These are phyloP conservation scores for Ephydatia muelleri DNA, from an alignment of 37 sponge, comb jelly and placozoan genomes.

Conservation along the genomic window DNA sequence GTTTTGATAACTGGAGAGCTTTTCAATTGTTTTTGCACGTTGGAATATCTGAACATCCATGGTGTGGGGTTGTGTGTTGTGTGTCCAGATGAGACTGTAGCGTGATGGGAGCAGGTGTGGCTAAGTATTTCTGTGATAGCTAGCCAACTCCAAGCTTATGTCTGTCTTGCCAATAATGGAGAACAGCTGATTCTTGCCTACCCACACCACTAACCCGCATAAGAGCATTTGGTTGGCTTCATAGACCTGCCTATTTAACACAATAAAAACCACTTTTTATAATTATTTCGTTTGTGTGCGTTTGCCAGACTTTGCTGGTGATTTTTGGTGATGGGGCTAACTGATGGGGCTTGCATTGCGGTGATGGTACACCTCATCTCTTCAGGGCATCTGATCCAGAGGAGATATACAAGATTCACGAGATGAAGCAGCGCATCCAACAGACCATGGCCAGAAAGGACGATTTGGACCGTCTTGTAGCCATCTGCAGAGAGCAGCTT, in stretches of 20 bases:
- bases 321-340: too few species aligned
- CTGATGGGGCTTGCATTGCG: too few species aligned
- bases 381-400: slow-evolving; percentile 78
- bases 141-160: background rate
- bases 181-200: background rate
- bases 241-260: too few species aligned
- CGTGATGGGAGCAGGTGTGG: background rate
- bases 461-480: slow-evolving; percentile 47
- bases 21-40: background rate
- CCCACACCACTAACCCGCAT: background rate
- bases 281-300: too few species aligned
- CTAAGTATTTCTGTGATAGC: background rate
- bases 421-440: slow-evolving; percentile 29
- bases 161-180: background rate
- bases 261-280: too few species aligned
- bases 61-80: background rate
- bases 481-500: slow-evolving; percentile 60
- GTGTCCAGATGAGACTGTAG: background rate
- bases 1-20: background rate
- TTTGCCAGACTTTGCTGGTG: too few species aligned
- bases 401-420: slow-evolving; percentile 69
- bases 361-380: background rate
- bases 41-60: background rate
- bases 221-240: background rate
- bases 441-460: slow-evolving; percentile 21